Conservation (phyloP, 2,113 vertebrate species). For the Hiodon alosoides region DNA sequence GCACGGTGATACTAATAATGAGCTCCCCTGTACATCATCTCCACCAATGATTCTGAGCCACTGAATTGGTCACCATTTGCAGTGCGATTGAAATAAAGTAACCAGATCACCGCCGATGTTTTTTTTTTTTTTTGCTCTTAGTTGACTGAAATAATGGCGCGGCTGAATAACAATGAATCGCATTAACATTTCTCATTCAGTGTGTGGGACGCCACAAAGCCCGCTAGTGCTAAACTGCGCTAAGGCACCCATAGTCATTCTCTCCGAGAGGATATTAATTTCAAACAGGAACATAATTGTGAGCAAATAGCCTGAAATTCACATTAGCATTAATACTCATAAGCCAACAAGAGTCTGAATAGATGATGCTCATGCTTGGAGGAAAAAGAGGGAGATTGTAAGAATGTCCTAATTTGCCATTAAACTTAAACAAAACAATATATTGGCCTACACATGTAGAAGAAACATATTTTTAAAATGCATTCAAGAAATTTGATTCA, state of each 20-base stretch:
- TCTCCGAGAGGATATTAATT: slow-evolving; percentile 1
- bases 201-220: background rate
- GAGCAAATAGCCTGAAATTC: slow-evolving; percentile 3
- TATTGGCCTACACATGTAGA: background rate
- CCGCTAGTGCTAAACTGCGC: background rate
- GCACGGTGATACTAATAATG: background rate
- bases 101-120: background rate
- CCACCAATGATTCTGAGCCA: background rate
- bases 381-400: background rate
- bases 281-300: background rate
- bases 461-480: background rate
- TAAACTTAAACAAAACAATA: background rate
- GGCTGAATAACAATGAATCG: background rate
- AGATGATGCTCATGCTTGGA: background rate
- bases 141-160: background rate
- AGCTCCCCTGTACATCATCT: background rate
- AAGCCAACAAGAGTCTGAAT: background rate
- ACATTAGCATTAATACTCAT: background rate
- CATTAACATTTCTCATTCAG: background rate
- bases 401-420: background rate
- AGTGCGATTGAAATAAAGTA: background rate
- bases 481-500: background rate
- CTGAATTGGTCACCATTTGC: background rate
- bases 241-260: background rate
- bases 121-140: background rate